phyloP scores from a whole-genome alignment of 2,113 vertebrate genomes.

The Clarias macrocephalus region DNA sequence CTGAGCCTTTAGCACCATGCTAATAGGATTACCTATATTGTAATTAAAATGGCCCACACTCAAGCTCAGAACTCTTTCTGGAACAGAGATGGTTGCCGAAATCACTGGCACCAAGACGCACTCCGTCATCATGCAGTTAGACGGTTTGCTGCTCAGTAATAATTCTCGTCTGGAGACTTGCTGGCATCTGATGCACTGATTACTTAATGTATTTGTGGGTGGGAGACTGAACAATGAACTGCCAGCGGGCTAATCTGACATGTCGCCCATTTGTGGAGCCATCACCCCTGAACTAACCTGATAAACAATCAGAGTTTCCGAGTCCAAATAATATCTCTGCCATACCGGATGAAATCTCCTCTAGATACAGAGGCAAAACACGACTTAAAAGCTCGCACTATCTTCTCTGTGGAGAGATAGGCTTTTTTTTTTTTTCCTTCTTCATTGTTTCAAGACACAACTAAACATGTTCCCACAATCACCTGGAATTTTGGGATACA shows the following conservation, averaged over 20 bases:
- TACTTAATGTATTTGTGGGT: constrained; percentile 9
- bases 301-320: background rate
- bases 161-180: constrained; percentile 3
- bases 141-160: background rate
- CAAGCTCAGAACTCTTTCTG: constrained; percentile 1
- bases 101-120: constrained; percentile 13
- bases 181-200: background rate
- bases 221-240: background rate
- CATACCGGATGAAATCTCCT: constrained; percentile 8
- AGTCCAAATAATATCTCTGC: background rate
- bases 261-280: background rate
- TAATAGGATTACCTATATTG: constrained; percentile 50
- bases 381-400: constrained; percentile 16
- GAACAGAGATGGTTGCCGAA: background rate
- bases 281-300: background rate
- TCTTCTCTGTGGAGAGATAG: constrained; percentile 12
- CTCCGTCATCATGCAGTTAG: background rate
- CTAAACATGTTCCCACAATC: background rate
- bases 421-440: background rate
- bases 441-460: constrained; percentile 31
- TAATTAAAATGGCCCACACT: constrained; percentile 47
- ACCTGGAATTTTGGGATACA: background rate
- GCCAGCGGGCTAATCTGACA: constrained; percentile 10
- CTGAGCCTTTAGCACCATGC: constrained; percentile 30
- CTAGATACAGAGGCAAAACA: background rate